Evolutionary conservation across 2,888 invertebrate genomes (phyloP).

Genomic region (Ischnus inquisitorius): DNA sequence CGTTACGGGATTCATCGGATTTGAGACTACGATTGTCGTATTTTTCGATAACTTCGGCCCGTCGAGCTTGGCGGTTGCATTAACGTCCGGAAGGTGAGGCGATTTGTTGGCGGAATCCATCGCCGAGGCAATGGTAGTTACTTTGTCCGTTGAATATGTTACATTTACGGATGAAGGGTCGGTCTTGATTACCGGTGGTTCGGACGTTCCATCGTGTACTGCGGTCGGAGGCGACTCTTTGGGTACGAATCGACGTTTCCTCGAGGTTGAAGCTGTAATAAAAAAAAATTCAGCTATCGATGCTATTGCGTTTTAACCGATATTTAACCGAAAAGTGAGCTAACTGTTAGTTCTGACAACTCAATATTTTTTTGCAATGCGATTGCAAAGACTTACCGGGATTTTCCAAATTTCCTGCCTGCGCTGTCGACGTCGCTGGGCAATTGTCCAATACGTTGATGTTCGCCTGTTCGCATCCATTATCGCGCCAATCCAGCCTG

Average conservation of each 20-base stretch:
- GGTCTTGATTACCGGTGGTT: slow-evolving; percentile 65
- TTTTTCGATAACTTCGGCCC: slow-evolving; percentile 48
- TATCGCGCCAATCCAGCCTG: no score
- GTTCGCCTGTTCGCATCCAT: no score
- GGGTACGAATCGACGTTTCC: slow-evolving; percentile 7
- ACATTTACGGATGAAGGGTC: slow-evolving; percentile 69
- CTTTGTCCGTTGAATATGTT: slow-evolving; percentile 74
- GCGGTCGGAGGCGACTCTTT: slow-evolving; percentile 21
- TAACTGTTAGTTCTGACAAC: no score
- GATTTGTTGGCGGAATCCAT: slow-evolving; percentile 35
- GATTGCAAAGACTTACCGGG: no score
- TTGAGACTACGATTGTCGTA: slow-evolving; percentile 70
- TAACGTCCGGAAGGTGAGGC: slow-evolving; percentile 49
- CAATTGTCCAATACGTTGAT: no score
- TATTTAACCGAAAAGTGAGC: no score
- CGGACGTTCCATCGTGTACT: slow-evolving; percentile 35
- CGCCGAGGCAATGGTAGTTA: slow-evolving; percentile 55
- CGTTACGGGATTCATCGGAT: slow-evolving; percentile 70
- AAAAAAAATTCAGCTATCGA: no score
- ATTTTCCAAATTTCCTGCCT: no score
- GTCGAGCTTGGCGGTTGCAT: slow-evolving; percentile 40
- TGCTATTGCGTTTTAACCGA: no score
- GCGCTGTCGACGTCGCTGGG: no score
- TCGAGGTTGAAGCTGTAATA: no score
- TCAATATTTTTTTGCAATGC: no score